Evolutionary conservation across 2,888 invertebrate genomes (phyloP), one percentile per base, ranked within the genome.

Genomic region (Fragum fragum): DNA sequence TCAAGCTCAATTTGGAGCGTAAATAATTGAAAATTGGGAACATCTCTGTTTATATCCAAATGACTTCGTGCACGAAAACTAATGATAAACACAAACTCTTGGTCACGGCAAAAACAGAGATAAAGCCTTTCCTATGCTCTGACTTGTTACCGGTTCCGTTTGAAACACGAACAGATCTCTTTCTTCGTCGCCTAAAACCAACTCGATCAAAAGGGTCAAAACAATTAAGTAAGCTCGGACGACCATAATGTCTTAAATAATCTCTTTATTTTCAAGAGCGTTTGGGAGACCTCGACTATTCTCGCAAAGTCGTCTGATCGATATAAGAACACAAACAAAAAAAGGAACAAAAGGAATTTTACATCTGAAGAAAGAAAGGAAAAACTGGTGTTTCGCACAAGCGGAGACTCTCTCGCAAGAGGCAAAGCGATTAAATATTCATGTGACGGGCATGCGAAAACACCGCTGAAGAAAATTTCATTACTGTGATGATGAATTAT

Each of bases 391-490:
- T 55, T 71, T 42, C 29, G 53, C 55, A 36, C 52, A 32, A 39
- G 28, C 71, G 55, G 26, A 32, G 39, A 53, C 26, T 23, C 57
- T 23, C 66, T 66, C 42, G 66, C 39, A 66, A 66, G 57, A 55
- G 53, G 42, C 55, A 18, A 55, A 59, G 57, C 29, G 47, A 79
- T 79, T 70, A 70, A 79, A 59, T 55, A 79, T 79, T 74, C 79
- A 79, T 74, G 70, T 36, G 53, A 53, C 53, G 74, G 55, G 53
- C 73, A 70, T 79, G 73, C 70, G 70, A 70, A 63, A 74, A 74
- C 79, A 61, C 79, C 52, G 42, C 18, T 57, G 70, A 79, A 70
- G 80, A 80, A 80, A 80, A 80, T 76, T 80, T 80, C 76, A 80
- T 80, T 80, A 76, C 68, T 57, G 73, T 28, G 16, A 29, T 59